These are phyloP conservation scores for Papilio polytes DNA, from an alignment of 1,140 invertebrate genomes.

Conservation along the genomic window DNA sequence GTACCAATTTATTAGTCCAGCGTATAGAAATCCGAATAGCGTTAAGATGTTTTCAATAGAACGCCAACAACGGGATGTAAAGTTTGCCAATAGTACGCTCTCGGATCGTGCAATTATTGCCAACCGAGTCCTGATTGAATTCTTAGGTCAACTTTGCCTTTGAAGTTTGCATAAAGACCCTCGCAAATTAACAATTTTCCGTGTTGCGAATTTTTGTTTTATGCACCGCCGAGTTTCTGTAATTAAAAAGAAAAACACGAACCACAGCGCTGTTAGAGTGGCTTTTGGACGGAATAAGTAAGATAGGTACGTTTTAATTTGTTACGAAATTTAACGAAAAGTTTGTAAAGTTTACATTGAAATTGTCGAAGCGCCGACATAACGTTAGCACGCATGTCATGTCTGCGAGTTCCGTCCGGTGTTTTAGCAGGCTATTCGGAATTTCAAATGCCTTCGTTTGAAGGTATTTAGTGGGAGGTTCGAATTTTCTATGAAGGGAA, in stretches of 20 bases:
- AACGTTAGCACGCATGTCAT: slow-evolving; percentile 80
- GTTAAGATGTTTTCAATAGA: slow-evolving; percentile 82
- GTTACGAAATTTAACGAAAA: slow-evolving; percentile 63
- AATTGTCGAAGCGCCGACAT: slow-evolving; percentile 77
- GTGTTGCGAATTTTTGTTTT: slow-evolving; percentile 63
- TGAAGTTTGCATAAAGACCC: slow-evolving; percentile 75
- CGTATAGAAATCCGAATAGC: slow-evolving; percentile 74
- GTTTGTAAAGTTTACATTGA: slow-evolving; percentile 63
- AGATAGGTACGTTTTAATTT: slow-evolving; percentile 64
- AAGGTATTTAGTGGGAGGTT: slow-evolving; percentile 76
- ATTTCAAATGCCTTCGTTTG: slow-evolving; percentile 82
- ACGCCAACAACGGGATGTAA: slow-evolving; percentile 78
- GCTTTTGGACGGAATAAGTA: slow-evolving; percentile 49
- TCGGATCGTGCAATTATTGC: slow-evolving; percentile 79
- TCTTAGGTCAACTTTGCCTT: slow-evolving; percentile 78
- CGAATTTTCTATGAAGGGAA: slow-evolving; percentile 80
- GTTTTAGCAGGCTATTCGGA: slow-evolving; percentile 79
- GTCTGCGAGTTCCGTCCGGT: slow-evolving; percentile 76
- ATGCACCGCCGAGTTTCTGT: slow-evolving; percentile 56
- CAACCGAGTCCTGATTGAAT: slow-evolving; percentile 79
- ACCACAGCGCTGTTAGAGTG: slow-evolving; percentile 47
- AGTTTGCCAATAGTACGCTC: slow-evolving; percentile 78
- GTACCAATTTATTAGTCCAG: slow-evolving; percentile 75
- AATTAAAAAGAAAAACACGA: slow-evolving; percentile 62
- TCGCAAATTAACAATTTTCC: slow-evolving; percentile 73